Conservation (phyloP, 2,888 invertebrate genomes). For the Holacanthella duospinosa region DNA sequence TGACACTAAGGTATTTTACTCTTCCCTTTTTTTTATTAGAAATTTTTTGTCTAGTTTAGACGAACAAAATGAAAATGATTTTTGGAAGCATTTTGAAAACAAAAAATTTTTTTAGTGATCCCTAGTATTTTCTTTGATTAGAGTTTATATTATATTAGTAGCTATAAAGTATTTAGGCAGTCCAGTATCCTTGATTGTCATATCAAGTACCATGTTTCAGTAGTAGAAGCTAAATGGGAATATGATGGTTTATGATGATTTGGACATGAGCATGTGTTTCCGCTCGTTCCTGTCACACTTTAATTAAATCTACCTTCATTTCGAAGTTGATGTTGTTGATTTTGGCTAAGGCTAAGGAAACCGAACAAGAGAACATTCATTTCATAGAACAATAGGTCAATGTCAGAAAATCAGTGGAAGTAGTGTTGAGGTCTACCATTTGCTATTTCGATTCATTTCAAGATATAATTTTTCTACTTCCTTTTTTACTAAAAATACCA, state of each 20-base stretch:
- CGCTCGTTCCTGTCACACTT: background rate
- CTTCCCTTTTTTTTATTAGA: background rate
- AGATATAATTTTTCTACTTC: background rate
- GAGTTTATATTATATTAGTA: too few relatives aligned
- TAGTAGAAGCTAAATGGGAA: too few relatives aligned
- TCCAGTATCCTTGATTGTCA: too few relatives aligned
- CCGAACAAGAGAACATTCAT: background rate
- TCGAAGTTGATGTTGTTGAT: background rate
- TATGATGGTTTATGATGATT: too few relatives aligned
- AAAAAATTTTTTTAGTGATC: too few relatives aligned
- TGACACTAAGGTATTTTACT: constrained; percentile 7
- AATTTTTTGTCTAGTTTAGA: background rate
- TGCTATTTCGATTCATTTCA: background rate
- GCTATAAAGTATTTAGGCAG: too few relatives aligned
- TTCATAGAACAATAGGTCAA: background rate
- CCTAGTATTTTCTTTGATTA: too few relatives aligned
- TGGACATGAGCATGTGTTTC: constrained; percentile 6
- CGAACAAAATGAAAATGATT: too few relatives aligned
- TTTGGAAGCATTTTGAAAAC: too few relatives aligned
- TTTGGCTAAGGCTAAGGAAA: background rate
- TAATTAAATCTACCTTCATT: background rate
- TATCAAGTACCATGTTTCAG: too few relatives aligned
- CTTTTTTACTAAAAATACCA: background rate
- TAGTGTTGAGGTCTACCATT: background rate
- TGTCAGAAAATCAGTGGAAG: background rate